Evolutionary conservation across 2,113 vertebrate species (phyloP), one percentile per base, ranked within the genome.

Genomic region (Gadus chalcogrammus): DNA sequence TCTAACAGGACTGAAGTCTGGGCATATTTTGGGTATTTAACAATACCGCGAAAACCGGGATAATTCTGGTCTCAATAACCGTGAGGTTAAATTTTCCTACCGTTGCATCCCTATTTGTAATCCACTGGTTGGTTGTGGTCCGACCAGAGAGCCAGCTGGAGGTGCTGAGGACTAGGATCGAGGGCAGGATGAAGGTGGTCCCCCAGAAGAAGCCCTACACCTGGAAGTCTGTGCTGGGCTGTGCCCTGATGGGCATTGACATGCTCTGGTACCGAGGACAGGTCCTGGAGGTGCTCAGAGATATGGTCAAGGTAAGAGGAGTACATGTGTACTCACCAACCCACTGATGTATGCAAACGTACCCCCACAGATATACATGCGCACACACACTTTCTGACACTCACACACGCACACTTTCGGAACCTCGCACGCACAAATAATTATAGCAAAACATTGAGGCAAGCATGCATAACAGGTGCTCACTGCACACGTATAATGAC

Each of bases 241-340:
- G 96, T 82, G 91, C 93, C 56, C 88, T 99, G 65, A 94, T 94
- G 81, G 96, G 95, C 53, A 86, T 94, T 0, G 96, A 99, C 79
- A 94, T 94, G 69, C 7, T 91, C 76, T 97, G 94, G 95, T 94
- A 97, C 78, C 85, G 97, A 67, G 96, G 93, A 52, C 90, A 91
- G 82, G 84, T 98, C 71, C 68, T 94, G 70, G 93, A 94, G 74
- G 79, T 93, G 18, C 85, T 87, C 1, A 85, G 89, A 15, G 89
- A 88, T 68, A 82, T 88, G 3, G 78, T 97, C 11, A 93, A 85
- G 94, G 96, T 98, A 72, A 75, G 84, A 48, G 42, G 42, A 48
- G 42, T 9, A 13, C 42, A 48, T 48, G 42, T 48, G 42, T 48
- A 48, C 42, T 12, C 42, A 13, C 12, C 64, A 58, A 59, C 48